phyloP scores from a whole-genome alignment of 2,888 invertebrate genomes.

The Drosophila sordidula region DNA sequence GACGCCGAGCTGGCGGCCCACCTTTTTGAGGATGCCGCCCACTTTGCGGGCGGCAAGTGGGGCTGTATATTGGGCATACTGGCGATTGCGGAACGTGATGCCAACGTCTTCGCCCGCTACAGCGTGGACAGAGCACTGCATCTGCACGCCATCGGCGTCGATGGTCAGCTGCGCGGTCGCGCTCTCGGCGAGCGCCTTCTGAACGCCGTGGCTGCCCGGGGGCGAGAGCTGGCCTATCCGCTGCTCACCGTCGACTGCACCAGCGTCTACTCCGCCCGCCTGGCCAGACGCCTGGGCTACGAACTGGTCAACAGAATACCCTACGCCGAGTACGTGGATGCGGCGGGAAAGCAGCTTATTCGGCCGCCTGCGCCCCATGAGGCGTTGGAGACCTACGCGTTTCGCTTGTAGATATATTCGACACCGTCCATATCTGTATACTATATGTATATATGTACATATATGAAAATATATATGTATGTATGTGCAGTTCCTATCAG shows the following conservation, averaged over 20 bases:
- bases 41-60: slow-evolving; percentile 75
- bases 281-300: slow-evolving; percentile 74
- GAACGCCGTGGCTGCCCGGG: slow-evolving; percentile 59
- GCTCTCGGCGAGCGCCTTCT: slow-evolving; percentile 75
- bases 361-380: slow-evolving; percentile 75
- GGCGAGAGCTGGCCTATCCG: slow-evolving; percentile 61
- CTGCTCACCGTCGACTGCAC: slow-evolving; percentile 81
- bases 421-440: neutral
- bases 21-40: slow-evolving; percentile 63
- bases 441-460: too few relatives aligned
- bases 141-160: slow-evolving; percentile 78
- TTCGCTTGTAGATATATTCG: slow-evolving; percentile 22
- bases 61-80: slow-evolving; percentile 72
- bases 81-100: slow-evolving; percentile 70
- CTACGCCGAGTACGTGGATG: slow-evolving; percentile 74
- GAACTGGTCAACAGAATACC: slow-evolving; percentile 68
- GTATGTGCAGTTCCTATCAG: too few relatives aligned
- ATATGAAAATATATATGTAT: too few relatives aligned
- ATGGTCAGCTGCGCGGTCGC: slow-evolving; percentile 72
- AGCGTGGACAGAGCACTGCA: slow-evolving; percentile 73
- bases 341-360: slow-evolving; percentile 71
- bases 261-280: slow-evolving; percentile 77
- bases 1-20: slow-evolving; percentile 56
- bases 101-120: slow-evolving; percentile 75
- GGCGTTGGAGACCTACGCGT: slow-evolving; percentile 73